Conservation (phyloP, 2,113 vertebrate genomes). For the Gila orcuttii region DNA sequence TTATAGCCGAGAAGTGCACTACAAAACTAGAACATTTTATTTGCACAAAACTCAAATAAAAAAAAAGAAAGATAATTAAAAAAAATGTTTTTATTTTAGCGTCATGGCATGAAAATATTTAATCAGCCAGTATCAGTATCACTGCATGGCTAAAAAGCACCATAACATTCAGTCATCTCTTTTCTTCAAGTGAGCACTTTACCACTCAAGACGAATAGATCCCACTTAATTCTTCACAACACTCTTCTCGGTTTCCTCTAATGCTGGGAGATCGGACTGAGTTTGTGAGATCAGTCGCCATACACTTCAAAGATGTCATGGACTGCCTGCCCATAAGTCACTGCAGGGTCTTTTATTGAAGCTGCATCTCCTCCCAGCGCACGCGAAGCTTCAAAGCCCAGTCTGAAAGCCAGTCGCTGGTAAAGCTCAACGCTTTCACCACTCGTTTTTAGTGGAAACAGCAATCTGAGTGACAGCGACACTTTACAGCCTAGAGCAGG, state of each 20-base stretch:
- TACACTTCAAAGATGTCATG: slow-evolving; percentile 31
- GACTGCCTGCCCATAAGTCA: slow-evolving; percentile 5
- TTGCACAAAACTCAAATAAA: not conserved
- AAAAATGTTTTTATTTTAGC: not conserved
- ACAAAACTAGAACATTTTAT: not conserved
- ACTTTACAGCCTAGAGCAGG: not conserved
- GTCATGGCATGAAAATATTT: not conserved
- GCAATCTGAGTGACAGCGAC: not conserved
- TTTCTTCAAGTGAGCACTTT: not conserved
- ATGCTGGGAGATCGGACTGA: not conserved
- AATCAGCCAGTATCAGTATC: not conserved
- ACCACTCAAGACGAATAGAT: not conserved
- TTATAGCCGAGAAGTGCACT: not conserved
- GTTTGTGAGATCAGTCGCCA: slow-evolving; percentile 5
- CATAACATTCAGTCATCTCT: not conserved
- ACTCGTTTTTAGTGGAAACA: not conserved
- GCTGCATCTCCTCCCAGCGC: slow-evolving; percentile 39
- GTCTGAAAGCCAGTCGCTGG: slow-evolving; percentile 17
- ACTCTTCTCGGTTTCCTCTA: not conserved
- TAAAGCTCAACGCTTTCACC: not conserved
- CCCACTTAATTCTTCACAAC: not conserved
- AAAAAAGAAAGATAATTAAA: too few relatives aligned
- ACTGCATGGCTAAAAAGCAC: not conserved
- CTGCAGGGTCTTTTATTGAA: slow-evolving; percentile 49
- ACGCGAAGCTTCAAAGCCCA: slow-evolving; percentile 47